These are phyloP conservation scores for Neosilurus mollespiculum DNA, from an alignment of 2,797 vertebrate genomes.

Conservation along the genomic window DNA sequence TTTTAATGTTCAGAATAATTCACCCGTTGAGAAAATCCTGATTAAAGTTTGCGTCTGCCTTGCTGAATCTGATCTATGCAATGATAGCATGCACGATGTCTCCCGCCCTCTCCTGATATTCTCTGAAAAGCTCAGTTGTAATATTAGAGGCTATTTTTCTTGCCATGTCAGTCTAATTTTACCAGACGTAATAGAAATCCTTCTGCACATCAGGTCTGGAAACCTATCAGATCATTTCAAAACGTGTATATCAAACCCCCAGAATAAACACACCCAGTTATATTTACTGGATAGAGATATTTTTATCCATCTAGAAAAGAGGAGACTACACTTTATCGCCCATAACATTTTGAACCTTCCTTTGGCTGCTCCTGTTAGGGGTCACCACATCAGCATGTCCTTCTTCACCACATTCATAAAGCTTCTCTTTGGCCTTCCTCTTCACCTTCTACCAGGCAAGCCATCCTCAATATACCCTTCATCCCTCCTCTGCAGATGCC, in stretches of 20 bases:
- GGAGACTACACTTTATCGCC: background rate
- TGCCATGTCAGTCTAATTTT: background rate
- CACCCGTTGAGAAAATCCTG: background rate
- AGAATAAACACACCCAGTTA: too few relatives aligned
- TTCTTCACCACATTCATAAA: too few relatives aligned
- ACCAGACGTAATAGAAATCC: background rate
- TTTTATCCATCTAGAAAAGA: background rate
- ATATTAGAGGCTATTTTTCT: background rate
- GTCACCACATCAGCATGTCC: too few relatives aligned
- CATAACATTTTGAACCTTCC: too few relatives aligned
- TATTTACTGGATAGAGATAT: background rate
- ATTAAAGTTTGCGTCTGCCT: too few relatives aligned
- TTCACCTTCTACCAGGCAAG: too few relatives aligned
- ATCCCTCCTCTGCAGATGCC: too few relatives aligned
- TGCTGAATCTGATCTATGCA: background rate
- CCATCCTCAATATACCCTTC: too few relatives aligned
- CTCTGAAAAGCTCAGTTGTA: background rate
- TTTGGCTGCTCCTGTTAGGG: too few relatives aligned
- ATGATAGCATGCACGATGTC: background rate
- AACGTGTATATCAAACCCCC: background rate
- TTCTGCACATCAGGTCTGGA: background rate
- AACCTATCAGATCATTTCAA: background rate
- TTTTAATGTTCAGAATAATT: slow-evolving; percentile 12
- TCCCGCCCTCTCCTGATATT: too few relatives aligned
- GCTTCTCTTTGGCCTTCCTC: too few relatives aligned